A percentile compares a stretch with the other conserved stretches of the same genome.
These are phyloP conservation scores for Matsumurasca onukii DNA, from an alignment of 1,140 invertebrate genomes.

Conservation along the genomic window DNA sequence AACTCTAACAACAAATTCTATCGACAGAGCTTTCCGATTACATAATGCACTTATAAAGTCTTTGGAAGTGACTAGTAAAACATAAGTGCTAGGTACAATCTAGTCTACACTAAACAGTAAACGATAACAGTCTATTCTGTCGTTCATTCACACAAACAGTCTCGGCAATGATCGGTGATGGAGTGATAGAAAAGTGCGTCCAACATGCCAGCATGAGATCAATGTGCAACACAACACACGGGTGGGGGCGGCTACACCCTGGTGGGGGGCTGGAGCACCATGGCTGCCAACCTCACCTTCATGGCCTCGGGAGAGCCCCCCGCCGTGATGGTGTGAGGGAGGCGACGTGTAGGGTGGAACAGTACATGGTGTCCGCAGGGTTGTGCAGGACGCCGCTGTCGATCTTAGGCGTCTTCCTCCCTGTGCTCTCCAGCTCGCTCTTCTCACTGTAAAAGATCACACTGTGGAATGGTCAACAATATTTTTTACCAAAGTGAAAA, in stretches of 20 bases:
- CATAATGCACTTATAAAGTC: neutral
- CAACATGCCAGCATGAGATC: neutral
- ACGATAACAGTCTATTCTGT: conserved; percentile 4
- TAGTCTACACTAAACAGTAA: conserved; percentile 25
- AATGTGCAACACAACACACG: neutral
- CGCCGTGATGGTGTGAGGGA: conserved; percentile 41
- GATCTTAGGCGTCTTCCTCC: conserved; percentile 38
- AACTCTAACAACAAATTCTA: too few relatives aligned
- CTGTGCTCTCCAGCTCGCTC: conserved; percentile 51
- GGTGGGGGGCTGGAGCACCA: conserved; percentile 75
- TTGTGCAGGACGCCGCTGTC: conserved; percentile 38
- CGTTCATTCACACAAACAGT: neutral
- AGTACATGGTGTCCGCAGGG: conserved; percentile 59
- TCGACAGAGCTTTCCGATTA: too few relatives aligned
- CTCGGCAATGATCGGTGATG: neutral
- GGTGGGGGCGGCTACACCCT: conserved; percentile 64
- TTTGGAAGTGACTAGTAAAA: conserved; percentile 18
- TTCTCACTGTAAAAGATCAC: conserved; percentile 54
- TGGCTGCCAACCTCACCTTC: conserved; percentile 76
- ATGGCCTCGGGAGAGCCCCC: conserved; percentile 64
- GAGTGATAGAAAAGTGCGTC: neutral
- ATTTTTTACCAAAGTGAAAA: too few relatives aligned
- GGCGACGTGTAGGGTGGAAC: conserved; percentile 46
- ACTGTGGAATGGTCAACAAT: conserved; percentile 22
- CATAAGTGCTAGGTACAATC: neutral